Percentiles rank a stretch among this genome's conserved stretches.
Conservation (phyloP, 2,113 vertebrate genomes). For the Perccottus glenii region DNA sequence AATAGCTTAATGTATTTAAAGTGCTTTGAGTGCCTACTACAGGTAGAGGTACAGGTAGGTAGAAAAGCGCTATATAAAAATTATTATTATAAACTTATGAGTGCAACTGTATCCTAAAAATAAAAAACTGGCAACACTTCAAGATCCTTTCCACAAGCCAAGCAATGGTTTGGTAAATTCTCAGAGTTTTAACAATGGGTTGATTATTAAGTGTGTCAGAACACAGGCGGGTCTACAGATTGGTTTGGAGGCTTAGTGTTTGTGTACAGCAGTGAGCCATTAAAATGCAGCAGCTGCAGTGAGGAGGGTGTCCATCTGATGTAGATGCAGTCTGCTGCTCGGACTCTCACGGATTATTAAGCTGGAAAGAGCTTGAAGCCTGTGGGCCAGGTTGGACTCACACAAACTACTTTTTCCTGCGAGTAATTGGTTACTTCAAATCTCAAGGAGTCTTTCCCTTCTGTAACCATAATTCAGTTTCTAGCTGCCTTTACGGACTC, state of each 20-base stretch:
- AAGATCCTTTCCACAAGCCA: too few relatives aligned
- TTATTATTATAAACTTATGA: too few relatives aligned
- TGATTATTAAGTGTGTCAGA: background rate
- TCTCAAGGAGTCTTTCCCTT: background rate
- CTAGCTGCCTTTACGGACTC: too few relatives aligned
- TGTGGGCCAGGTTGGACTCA: constrained; percentile 20
- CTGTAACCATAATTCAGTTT: too few relatives aligned
- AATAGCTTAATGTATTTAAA: too few relatives aligned
- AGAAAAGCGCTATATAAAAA: too few relatives aligned
- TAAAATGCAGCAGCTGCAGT: constrained; percentile 21
- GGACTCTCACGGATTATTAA: constrained; percentile 53
- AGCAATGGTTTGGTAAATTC: background rate
- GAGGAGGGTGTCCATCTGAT: constrained; percentile 23
- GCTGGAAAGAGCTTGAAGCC: constrained; percentile 29
- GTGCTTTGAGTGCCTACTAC: too few relatives aligned
- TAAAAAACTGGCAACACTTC: too few relatives aligned
- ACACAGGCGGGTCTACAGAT: background rate
- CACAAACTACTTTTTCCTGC: background rate
- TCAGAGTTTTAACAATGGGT: constrained; percentile 8
- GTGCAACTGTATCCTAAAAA: too few relatives aligned
- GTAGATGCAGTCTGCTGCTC: constrained; percentile 22
- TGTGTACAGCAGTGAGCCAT: constrained; percentile 16
- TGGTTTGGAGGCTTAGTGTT: background rate
- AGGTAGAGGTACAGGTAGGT: too few relatives aligned
- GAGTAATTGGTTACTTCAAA: background rate